These are phyloP conservation scores for Hemibagrus guttatus DNA, from an alignment of 2,797 vertebrate genomes.

Conservation along the genomic window DNA sequence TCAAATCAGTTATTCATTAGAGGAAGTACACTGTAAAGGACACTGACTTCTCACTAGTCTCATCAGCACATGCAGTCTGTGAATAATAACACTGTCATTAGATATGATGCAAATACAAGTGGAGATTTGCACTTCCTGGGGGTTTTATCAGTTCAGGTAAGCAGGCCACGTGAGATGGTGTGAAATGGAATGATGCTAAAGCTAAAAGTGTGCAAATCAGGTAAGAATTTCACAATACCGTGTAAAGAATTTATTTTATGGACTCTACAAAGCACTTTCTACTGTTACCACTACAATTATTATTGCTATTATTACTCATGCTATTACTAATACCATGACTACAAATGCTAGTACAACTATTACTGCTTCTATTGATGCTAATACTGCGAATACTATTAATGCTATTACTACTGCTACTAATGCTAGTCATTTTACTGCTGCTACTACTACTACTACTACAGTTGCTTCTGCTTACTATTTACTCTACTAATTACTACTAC, in stretches of 20 bases:
- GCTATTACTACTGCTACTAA: background rate
- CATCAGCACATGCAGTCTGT: background rate
- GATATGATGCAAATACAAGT: constrained; percentile 4
- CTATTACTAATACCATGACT: too few relatives aligned
- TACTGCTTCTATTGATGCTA: background rate
- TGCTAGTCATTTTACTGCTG: background rate
- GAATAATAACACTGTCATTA: background rate
- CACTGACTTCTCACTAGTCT: background rate
- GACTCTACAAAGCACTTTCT: too few relatives aligned
- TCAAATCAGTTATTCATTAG: background rate
- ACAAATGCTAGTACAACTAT: too few relatives aligned
- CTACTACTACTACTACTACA: background rate
- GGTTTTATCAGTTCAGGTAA: background rate
- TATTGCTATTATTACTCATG: too few relatives aligned
- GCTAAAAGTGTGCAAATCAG: too few relatives aligned
- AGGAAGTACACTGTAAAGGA: background rate
- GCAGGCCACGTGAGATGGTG: background rate
- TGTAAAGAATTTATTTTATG: too few relatives aligned
- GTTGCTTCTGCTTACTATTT: too few relatives aligned
- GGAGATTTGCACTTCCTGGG: background rate
- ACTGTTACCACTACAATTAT: too few relatives aligned
- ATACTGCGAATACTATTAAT: background rate
- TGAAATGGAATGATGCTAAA: background rate
- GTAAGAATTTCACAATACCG: too few relatives aligned
- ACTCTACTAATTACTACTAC: too few relatives aligned